Evolutionary conservation across 1,140 invertebrate genomes (phyloP).

Genomic region (Bacillus rossius): DNA sequence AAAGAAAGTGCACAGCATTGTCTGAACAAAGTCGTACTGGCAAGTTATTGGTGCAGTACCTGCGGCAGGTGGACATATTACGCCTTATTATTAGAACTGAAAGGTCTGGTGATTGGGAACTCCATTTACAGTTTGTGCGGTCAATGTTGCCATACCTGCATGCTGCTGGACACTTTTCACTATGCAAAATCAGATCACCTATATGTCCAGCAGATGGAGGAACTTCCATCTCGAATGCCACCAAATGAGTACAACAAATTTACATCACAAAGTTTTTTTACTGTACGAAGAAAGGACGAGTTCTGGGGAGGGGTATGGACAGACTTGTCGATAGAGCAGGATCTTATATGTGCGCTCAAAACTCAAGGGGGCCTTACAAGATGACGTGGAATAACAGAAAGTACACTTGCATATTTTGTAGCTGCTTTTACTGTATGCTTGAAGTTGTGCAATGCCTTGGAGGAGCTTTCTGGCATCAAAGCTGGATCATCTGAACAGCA

Average conservation of each 20-base stretch:
- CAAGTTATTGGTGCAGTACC: slow-evolving; percentile 39
- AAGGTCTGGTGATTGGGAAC: slow-evolving; percentile 38
- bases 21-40: not conserved
- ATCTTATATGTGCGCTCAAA: slow-evolving; percentile 41
- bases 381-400: slow-evolving; percentile 26
- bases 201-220: slow-evolving; percentile 42
- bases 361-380: slow-evolving; percentile 35
- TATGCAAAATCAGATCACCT: slow-evolving; percentile 43
- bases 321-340: slow-evolving; percentile 40
- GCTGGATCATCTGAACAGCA: too few species aligned
- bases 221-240: slow-evolving; percentile 31
- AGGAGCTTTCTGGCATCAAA: too few species aligned
- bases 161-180: slow-evolving; percentile 38
- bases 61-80: slow-evolving; percentile 33
- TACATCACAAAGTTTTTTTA: slow-evolving; percentile 33
- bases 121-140: slow-evolving; percentile 35
- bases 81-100: slow-evolving; percentile 37
- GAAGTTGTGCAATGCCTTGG: too few species aligned
- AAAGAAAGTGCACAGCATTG: not conserved
- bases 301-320: slow-evolving; percentile 40
- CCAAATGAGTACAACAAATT: slow-evolving; percentile 36
- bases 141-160: slow-evolving; percentile 44
- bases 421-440: too few species aligned
- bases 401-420: not conserved
- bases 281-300: slow-evolving; percentile 38